Conservation (phyloP, 2,888 invertebrate genomes). For the Cheilosia urbana region DNA sequence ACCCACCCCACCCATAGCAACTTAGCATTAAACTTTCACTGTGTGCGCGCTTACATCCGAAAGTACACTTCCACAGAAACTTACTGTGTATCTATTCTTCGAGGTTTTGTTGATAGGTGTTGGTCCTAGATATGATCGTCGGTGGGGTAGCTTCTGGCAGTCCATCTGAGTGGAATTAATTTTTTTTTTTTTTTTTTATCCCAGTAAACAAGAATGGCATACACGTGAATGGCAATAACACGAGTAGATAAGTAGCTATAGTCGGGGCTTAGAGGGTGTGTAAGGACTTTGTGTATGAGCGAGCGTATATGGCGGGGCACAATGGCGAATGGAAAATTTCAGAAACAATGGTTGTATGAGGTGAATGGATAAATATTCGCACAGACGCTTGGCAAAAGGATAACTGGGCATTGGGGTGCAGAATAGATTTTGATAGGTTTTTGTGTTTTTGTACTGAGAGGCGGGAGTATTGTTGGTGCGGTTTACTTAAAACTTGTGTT, state of each 20-base stretch:
- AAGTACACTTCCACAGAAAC: constrained; percentile 57
- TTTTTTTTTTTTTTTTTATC: constrained; percentile 36
- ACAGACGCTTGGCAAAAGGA: constrained; percentile 35
- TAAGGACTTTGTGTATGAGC: neutral
- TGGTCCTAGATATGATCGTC: constrained; percentile 39
- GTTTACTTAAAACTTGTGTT: too few relatives aligned
- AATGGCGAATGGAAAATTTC: constrained; percentile 34
- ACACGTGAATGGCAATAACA: constrained; percentile 63
- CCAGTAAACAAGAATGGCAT: constrained; percentile 58
- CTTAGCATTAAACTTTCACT: constrained; percentile 41
- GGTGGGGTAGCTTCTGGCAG: constrained; percentile 28
- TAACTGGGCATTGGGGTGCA: constrained; percentile 27
- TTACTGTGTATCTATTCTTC: constrained; percentile 62
- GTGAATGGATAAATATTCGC: constrained; percentile 45
- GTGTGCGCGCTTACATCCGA: constrained; percentile 27
- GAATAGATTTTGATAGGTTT: neutral
- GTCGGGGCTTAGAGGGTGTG: constrained; percentile 3
- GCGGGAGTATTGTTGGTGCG: too few relatives aligned
- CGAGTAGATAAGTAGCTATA: constrained; percentile 58
- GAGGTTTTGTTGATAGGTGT: constrained; percentile 52
- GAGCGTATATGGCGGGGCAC: constrained; percentile 7
- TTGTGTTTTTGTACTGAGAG: neutral
- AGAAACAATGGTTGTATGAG: constrained; percentile 47
- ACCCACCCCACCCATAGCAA: neutral
- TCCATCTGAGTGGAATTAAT: constrained; percentile 69